A percentile compares a stretch with the other conserved stretches of the same genome.
phyloP scores from a whole-genome alignment of 2,113 vertebrate species.

The Callaeas wilsoni region DNA sequence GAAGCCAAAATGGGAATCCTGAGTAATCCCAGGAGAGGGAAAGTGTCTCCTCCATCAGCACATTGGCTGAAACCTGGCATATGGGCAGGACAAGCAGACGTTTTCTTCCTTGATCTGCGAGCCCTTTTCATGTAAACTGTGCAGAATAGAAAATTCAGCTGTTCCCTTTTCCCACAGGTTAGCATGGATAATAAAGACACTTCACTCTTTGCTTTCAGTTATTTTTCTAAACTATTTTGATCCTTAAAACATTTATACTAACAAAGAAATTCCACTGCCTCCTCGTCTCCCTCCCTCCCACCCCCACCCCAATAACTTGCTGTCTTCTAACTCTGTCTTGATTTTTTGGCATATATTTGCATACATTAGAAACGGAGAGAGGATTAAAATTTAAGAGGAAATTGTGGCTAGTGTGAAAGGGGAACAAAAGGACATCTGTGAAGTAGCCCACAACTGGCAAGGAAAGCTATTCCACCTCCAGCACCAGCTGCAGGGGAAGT shows the following conservation, averaged over 20 bases:
- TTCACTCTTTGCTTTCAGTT: neutral
- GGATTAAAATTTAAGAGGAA: slow-evolving; percentile 71
- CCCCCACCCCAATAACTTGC: slow-evolving; percentile 19
- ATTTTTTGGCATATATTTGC: slow-evolving; percentile 69
- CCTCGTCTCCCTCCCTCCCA: neutral
- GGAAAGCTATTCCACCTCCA: slow-evolving; percentile 72
- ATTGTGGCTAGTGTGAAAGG: slow-evolving; percentile 72
- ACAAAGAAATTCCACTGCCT: slow-evolving; percentile 47
- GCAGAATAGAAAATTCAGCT: neutral
- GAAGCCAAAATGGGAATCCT: neutral
- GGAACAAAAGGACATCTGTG: slow-evolving; percentile 76
- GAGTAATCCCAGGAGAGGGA: neutral
- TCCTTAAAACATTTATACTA: slow-evolving; percentile 11
- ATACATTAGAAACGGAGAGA: slow-evolving; percentile 64
- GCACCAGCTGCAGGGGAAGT: slow-evolving; percentile 71
- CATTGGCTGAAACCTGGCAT: neutral
- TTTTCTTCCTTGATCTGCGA: neutral
- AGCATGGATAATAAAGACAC: neutral
- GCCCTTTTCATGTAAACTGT: neutral
- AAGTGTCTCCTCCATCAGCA: neutral
- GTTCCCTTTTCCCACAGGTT: neutral
- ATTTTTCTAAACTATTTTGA: slow-evolving; percentile 40
- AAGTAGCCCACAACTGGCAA: slow-evolving; percentile 72
- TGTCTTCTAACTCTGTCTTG: slow-evolving; percentile 44
- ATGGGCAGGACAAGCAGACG: neutral